phyloP scores from a whole-genome alignment of 2,888 invertebrate genomes.

The Morinoia aosen region DNA sequence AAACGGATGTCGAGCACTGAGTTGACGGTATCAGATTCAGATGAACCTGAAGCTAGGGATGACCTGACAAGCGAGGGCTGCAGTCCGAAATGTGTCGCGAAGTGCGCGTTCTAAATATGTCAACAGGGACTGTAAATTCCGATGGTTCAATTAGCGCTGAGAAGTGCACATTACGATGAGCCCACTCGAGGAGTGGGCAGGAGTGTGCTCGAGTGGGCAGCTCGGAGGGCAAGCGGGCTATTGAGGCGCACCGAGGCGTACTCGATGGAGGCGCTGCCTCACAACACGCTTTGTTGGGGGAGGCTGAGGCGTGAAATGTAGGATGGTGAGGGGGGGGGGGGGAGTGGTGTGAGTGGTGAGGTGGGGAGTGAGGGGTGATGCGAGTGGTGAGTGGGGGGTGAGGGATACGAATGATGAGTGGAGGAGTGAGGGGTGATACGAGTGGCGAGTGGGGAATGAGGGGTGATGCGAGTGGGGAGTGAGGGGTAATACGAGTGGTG shows the following conservation, averaged over 20 bases:
- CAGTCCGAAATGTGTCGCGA: no score
- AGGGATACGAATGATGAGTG: not conserved
- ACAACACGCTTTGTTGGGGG: not conserved
- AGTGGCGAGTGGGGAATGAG: no score
- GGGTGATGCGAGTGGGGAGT: no score
- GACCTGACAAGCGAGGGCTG: no score
- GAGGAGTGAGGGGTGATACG: not conserved
- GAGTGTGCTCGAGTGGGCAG: slow-evolving; percentile 34
- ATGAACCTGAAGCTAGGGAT: no score
- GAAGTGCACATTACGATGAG: not conserved
- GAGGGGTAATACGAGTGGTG: not conserved
- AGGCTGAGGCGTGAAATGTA: slow-evolving; percentile 18
- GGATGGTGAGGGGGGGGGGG: not conserved
- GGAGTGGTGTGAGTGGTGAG: slow-evolving; percentile 39
- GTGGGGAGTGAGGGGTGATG: slow-evolving; percentile 15
- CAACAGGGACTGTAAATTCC: no score
- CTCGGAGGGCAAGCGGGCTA: not conserved
- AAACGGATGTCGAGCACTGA: no score
- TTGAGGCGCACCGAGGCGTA: slow-evolving; percentile 29
- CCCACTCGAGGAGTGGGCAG: not conserved
- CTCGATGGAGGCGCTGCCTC: slow-evolving; percentile 38
- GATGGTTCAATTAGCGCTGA: not conserved
- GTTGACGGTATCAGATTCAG: no score
- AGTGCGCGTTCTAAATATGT: no score
- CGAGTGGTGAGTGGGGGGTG: not conserved